Evolutionary conservation across 2,888 invertebrate species (phyloP).

Genomic region (Drosophila tripunctata): DNA sequence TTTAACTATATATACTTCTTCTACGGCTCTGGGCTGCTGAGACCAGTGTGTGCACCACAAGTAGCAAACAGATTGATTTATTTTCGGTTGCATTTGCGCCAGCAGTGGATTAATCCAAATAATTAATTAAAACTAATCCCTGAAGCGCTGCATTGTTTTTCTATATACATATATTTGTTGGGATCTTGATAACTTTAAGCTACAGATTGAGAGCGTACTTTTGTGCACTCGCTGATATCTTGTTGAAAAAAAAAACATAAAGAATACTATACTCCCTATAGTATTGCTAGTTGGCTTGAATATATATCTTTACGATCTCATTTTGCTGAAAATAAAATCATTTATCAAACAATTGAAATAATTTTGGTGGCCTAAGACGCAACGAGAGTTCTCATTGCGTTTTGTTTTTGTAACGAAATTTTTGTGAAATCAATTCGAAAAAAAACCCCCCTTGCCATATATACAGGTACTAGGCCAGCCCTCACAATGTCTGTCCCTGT

Average conservation of each 20-base stretch:
- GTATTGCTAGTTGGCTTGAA: conserved; percentile 53
- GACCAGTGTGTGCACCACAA: conserved; percentile 83
- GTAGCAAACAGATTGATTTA: conserved; percentile 83
- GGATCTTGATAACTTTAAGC: conserved; percentile 63
- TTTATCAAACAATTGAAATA: conserved; percentile 54
- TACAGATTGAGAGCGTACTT: conserved; percentile 72
- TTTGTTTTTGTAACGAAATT: conserved; percentile 41
- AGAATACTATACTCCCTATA: too few species aligned
- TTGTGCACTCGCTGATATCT: conserved; percentile 68
- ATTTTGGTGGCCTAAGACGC: conserved; percentile 58
- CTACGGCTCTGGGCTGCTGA: conserved; percentile 54
- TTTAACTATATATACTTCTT: too few species aligned
- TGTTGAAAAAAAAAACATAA: conserved; percentile 4
- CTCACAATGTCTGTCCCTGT: conserved; percentile 85
- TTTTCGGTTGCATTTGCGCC: conserved; percentile 77
- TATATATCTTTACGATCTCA: conserved; percentile 42
- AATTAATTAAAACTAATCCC: conserved; percentile 30
- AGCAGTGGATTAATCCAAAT: conserved; percentile 37
- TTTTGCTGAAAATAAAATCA: conserved; percentile 82
- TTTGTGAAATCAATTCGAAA: conserved; percentile 39
- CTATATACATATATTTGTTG: too few species aligned
- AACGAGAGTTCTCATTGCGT: conserved; percentile 48
- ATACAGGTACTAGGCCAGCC: conserved; percentile 85
- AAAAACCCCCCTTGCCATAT: conserved; percentile 55
- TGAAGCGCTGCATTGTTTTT: conserved; percentile 67